Evolutionary conservation across 1,140 invertebrate species (phyloP).

Genomic region (Drosophila melanogaster): Release_6_plus_ISO1_MT NT_033779.5:4126501-4127000

Average conservation of each 20-base stretch:
- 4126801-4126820: slow-evolving; percentile 73
- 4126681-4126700: slow-evolving; percentile 41
- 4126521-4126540: slow-evolving; percentile 73
- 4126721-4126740: slow-evolving; percentile 64
- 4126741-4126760: background rate
- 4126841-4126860: slow-evolving; percentile 77
- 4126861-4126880: slow-evolving; percentile 21
- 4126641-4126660: slow-evolving; percentile 46
- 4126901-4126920: too few species aligned
- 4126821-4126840: slow-evolving; percentile 71
- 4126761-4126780: background rate
- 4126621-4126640: slow-evolving; percentile 81
- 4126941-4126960: background rate
- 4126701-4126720: slow-evolving; percentile 68
- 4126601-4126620: slow-evolving; percentile 78
- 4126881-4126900: background rate
- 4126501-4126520: slow-evolving; percentile 60
- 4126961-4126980: too few species aligned
- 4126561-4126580: background rate
- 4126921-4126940: too few species aligned
- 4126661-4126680: background rate
- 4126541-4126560: slow-evolving; percentile 74
- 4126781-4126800: slow-evolving; percentile 11
- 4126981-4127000: background rate
- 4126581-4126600: slow-evolving; percentile 1